Percentiles rank a stretch among this genome's conserved stretches.
phyloP scores from a whole-genome alignment of 2,797 vertebrate species.

The Clarias laeviceps region DNA sequence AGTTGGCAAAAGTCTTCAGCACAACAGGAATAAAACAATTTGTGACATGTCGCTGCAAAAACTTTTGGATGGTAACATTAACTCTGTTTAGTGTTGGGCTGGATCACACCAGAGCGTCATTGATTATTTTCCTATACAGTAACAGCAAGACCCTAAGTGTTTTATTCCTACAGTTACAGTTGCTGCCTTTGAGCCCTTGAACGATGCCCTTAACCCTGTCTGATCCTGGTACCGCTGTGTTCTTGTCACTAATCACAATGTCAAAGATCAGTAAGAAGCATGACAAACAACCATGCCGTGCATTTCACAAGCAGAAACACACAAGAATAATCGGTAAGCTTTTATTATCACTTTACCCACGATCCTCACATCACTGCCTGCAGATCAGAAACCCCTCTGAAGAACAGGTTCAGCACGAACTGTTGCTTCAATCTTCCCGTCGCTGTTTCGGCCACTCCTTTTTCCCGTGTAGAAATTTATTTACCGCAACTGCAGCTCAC shows the following conservation, averaged over 20 bases:
- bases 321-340: background rate
- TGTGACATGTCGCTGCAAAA: background rate
- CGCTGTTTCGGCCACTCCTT: slow-evolving; percentile 7
- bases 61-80: background rate
- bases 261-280: background rate
- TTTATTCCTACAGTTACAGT: background rate
- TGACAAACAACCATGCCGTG: background rate
- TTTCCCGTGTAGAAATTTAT: background rate
- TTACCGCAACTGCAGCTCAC: background rate
- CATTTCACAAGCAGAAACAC: background rate
- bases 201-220: too few species aligned
- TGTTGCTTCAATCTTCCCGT: background rate
- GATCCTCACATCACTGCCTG: background rate
- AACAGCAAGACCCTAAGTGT: background rate
- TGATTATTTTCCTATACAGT: background rate
- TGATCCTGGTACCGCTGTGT: background rate
- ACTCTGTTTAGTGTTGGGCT: background rate
- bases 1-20: background rate
- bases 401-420: slow-evolving; percentile 5
- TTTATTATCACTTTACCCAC: background rate
- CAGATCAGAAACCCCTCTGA: background rate
- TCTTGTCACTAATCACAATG: background rate
- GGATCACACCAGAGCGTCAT: background rate
- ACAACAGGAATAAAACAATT: background rate
- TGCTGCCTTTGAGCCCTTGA: too few species aligned